phyloP scores from a whole-genome alignment of 2,888 invertebrate species.

The Marronus borbonicus region DNA sequence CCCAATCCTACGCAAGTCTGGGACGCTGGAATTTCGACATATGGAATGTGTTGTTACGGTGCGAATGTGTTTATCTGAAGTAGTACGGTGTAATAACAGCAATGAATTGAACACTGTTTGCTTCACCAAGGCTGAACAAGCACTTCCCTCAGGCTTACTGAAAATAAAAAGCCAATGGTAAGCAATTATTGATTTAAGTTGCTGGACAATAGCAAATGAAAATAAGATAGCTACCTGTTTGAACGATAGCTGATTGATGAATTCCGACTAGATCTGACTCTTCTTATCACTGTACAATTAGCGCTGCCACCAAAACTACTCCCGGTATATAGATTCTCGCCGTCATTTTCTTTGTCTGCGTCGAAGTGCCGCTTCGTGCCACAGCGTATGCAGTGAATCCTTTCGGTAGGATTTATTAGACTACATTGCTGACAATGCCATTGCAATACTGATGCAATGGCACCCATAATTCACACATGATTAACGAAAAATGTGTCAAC shows the following conservation, averaged over 20 bases:
- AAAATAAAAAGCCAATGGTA: constrained; percentile 56
- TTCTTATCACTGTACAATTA: constrained; percentile 67
- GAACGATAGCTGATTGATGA: constrained; percentile 53
- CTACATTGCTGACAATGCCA: constrained; percentile 93
- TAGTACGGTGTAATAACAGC: constrained; percentile 56
- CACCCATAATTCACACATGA: constrained; percentile 84
- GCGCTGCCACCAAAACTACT: constrained; percentile 62
- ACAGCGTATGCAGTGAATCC: constrained; percentile 88
- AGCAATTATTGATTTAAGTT: constrained; percentile 60
- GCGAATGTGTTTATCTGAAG: constrained; percentile 50
- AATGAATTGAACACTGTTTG: constrained; percentile 60
- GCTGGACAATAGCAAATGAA: constrained; percentile 42
- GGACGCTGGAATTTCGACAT: constrained; percentile 56
- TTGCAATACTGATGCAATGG: constrained; percentile 94
- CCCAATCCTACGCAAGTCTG: constrained; percentile 53
- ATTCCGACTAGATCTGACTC: constrained; percentile 59
- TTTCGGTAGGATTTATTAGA: constrained; percentile 91
- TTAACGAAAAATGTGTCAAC: constrained; percentile 57
- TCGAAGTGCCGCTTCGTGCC: constrained; percentile 76
- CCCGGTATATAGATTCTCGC: constrained; percentile 55
- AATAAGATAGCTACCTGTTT: constrained; percentile 51
- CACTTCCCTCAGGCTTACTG: constrained; percentile 55
- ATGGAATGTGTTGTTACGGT: constrained; percentile 49
- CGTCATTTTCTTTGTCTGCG: constrained; percentile 64
- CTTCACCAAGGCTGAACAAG: constrained; percentile 63